These are phyloP conservation scores for Lipophrys pholis DNA, from an alignment of 2,113 vertebrate genomes.

Conservation along the genomic window DNA sequence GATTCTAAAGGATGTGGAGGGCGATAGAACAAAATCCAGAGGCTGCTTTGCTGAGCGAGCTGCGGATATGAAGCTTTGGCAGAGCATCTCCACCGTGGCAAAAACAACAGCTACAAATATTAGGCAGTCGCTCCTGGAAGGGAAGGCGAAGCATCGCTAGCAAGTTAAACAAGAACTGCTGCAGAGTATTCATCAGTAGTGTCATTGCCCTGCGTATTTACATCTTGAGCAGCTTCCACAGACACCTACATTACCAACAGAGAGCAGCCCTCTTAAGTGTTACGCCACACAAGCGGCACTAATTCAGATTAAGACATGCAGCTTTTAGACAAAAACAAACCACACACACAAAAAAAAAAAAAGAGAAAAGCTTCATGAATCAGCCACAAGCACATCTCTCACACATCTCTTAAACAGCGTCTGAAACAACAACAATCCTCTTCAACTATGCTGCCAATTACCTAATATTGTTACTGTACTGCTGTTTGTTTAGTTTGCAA, in stretches of 20 bases:
- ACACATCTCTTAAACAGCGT: background rate
- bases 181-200: constrained; percentile 29
- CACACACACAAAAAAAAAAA: background rate
- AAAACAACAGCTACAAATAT: constrained; percentile 37
- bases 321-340: constrained; percentile 25
- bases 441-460: constrained; percentile 67
- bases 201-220: constrained; percentile 24
- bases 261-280: constrained; percentile 29
- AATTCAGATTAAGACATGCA: constrained; percentile 56
- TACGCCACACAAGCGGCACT: constrained; percentile 47
- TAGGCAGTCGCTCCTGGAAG: constrained; percentile 5
- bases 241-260: constrained; percentile 26
- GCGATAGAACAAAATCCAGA: constrained; percentile 37
- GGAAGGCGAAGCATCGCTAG: constrained; percentile 3
- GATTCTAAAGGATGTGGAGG: constrained; percentile 56
- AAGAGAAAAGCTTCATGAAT: constrained; percentile 36
- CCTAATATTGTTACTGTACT: constrained; percentile 56
- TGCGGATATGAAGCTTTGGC: constrained; percentile 17
- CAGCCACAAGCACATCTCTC: constrained; percentile 47
- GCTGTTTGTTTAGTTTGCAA: constrained; percentile 73
- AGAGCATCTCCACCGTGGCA: constrained; percentile 14
- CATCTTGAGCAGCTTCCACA: constrained; percentile 37
- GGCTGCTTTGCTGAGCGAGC: constrained; percentile 18
- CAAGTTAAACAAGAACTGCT: constrained; percentile 32
- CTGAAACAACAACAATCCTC: constrained; percentile 45